A percentile compares a stretch with the other conserved stretches of the same genome.
These are phyloP conservation scores for Eulemur rubriventer DNA, from an alignment of 2,797 vertebrate genomes.

Conservation along the genomic window DNA sequence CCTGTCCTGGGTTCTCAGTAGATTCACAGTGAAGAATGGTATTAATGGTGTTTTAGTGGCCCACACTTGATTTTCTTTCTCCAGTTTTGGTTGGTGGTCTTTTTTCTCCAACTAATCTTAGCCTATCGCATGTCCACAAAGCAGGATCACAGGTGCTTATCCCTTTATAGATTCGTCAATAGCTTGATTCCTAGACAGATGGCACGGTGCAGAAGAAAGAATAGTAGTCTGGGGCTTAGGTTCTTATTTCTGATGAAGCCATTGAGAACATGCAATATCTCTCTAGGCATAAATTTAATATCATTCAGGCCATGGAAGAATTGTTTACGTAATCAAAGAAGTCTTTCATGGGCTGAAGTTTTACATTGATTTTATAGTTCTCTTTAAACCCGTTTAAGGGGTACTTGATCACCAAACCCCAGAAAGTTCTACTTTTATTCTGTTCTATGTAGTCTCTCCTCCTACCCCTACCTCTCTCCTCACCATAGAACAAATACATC, in stretches of 20 bases:
- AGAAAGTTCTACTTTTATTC: background rate
- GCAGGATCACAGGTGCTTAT: background rate
- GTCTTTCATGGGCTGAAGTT: background rate
- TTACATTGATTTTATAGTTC: background rate
- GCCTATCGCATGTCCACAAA: background rate
- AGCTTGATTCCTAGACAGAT: background rate
- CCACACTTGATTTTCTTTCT: background rate
- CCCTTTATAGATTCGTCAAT: background rate
- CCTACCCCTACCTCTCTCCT: background rate
- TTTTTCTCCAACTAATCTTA: background rate
- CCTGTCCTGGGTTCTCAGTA: background rate
- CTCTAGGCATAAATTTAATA: background rate
- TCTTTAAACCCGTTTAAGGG: background rate
- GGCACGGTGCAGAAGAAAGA: background rate
- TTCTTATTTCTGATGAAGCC: background rate
- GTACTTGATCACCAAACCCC: background rate
- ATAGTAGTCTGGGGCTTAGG: background rate
- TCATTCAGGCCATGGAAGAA: background rate
- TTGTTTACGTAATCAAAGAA: background rate
- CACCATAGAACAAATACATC: background rate
- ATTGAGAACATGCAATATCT: background rate
- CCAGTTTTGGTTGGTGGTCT: background rate
- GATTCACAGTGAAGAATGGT: background rate
- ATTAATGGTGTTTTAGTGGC: background rate
- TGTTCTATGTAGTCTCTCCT: background rate